Evolutionary conservation across 2,113 vertebrate species (phyloP).

Genomic region (Protobothrops flavoviridis): DNA sequence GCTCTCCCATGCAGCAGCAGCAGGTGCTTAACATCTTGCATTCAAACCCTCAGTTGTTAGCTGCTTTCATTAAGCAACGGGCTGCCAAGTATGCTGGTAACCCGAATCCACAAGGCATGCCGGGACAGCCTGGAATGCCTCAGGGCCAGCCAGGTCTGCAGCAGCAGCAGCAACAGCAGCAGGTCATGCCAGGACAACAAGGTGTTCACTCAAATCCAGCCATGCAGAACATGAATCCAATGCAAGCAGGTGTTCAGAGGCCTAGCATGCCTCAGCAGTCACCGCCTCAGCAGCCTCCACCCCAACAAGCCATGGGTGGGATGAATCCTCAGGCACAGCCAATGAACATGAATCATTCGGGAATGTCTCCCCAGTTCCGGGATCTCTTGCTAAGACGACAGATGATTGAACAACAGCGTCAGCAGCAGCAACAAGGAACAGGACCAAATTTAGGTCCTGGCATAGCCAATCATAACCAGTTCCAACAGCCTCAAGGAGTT

Average conservation of each 20-base stretch:
- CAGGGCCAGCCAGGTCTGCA: slow-evolving; percentile 73
- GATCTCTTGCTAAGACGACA: slow-evolving; percentile 84
- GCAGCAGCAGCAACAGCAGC: slow-evolving; percentile 65
- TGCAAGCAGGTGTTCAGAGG: slow-evolving; percentile 72
- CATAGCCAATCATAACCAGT: slow-evolving; percentile 87
- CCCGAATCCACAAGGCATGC: slow-evolving; percentile 73
- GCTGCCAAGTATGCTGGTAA: slow-evolving; percentile 86
- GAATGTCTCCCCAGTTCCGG: slow-evolving; percentile 85
- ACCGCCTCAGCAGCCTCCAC: slow-evolving; percentile 60
- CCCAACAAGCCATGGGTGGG: slow-evolving; percentile 72
- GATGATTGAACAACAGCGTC: slow-evolving; percentile 80
- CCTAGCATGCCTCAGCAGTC: slow-evolving; percentile 72
- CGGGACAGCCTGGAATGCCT: slow-evolving; percentile 71
- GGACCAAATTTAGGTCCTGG: slow-evolving; percentile 62
- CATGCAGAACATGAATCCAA: slow-evolving; percentile 78
- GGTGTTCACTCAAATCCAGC: slow-evolving; percentile 71
- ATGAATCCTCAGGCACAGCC: slow-evolving; percentile 78
- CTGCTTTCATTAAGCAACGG: slow-evolving; percentile 95
- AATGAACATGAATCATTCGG: slow-evolving; percentile 79
- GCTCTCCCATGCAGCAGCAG: slow-evolving; percentile 90
- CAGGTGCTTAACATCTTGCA: slow-evolving; percentile 94
- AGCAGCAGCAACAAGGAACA: slow-evolving; percentile 74
- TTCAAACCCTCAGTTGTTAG: slow-evolving; percentile 95
- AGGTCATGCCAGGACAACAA: slow-evolving; percentile 73
- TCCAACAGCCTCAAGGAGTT: slow-evolving; percentile 83